Base-by-base conservation (phyloP, 1,140 invertebrate genomes). In the Drosophila pseudoananassae region DNA sequence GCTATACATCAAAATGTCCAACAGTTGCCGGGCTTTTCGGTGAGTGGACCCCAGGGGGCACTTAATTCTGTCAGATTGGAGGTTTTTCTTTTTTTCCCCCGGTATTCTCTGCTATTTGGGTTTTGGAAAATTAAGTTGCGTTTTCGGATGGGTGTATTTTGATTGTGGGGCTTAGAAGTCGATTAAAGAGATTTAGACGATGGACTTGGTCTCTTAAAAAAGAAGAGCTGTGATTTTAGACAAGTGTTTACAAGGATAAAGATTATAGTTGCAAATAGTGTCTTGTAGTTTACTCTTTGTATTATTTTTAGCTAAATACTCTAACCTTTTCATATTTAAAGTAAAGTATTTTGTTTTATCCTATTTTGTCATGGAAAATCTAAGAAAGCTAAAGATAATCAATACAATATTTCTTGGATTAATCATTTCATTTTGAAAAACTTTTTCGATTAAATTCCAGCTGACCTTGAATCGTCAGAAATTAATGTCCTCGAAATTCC, bases 21-120 rank as follows among this genome's bases (percentile, higher is more conserved):
- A 47, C 71, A 80, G 64, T 68, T 53, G 51, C 60, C 75, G 49
- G 66, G 78, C 45, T 25, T 17, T 31, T 59, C 49, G 66, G 40
- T 55, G 50, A 84, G 68, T 69, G 76, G 51, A n/a, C 81, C 64
- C 82, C 45, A 47, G 64, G 60, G 77, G 85, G 55, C 56, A 87
- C 58, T 87, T 87, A 69, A 76, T 57, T 57, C 53, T n/a, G 29
- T 46, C 38, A 23, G 29, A 59, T 56, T 58, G 58, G 51, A 29
- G 45, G 20, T 49, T 25, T 43, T 72, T 27, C 36, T 47, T 17
- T 31, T 74, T 54, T 58, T 66, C 59, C 17, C 40, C 46, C 15
- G 9, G 20, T 36, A 15, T 23, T 51, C 43, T 25, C 25, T 36
- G 14, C 38, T 57, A 29, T 61, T 61, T 25, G 25, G 23, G 60